These are phyloP conservation scores for Lithophane ornitopus DNA, from an alignment of 2,888 invertebrate species.

Conservation along the genomic window DNA sequence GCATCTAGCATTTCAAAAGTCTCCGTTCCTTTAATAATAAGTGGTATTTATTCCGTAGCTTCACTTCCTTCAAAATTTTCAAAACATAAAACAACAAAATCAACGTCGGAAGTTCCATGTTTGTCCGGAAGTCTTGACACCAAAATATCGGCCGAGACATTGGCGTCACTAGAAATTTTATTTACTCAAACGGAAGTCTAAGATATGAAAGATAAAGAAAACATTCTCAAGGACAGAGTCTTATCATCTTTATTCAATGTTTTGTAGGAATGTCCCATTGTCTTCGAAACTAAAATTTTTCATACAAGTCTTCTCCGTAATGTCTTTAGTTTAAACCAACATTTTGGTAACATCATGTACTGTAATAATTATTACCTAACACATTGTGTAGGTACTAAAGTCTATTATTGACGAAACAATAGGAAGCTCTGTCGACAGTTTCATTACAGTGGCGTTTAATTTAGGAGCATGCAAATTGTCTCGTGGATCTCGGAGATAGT, in stretches of 20 bases:
- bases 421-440: conserved; percentile 46
- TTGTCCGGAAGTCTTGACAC: conserved; percentile 34
- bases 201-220: conserved; percentile 29
- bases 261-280: conserved; percentile 28
- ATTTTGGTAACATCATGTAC: conserved; percentile 37
- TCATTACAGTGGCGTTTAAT: conserved; percentile 36
- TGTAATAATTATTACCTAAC: conserved; percentile 54
- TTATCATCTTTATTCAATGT: conserved; percentile 4
- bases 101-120: conserved; percentile 29
- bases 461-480: conserved; percentile 32
- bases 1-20: neutral
- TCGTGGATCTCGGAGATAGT: conserved; percentile 25
- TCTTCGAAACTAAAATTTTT: neutral
- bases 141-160: conserved; percentile 17
- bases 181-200: conserved; percentile 15
- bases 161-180: conserved; percentile 27
- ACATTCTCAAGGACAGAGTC: conserved; percentile 24
- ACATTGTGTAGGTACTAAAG: conserved; percentile 31
- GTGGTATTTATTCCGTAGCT: too few relatives aligned
- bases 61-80: conserved; percentile 5
- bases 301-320: neutral
- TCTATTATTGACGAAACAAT: conserved; percentile 51
- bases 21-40: neutral
- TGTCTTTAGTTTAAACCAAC: conserved; percentile 5
- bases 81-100: conserved; percentile 8